phyloP scores from a whole-genome alignment of 1,140 invertebrate genomes.

The Agrilus planipennis region DNA sequence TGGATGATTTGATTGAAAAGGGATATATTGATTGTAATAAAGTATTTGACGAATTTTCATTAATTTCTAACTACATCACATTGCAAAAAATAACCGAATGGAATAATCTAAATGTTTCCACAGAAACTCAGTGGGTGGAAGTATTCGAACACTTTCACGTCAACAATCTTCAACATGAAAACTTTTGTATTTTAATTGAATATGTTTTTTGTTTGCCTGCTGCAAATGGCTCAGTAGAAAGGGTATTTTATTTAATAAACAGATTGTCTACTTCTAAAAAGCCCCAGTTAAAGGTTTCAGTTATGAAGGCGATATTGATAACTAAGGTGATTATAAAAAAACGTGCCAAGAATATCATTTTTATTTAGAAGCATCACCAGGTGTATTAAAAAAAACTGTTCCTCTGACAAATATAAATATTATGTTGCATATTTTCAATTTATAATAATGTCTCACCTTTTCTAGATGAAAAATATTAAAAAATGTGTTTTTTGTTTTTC shows the following conservation, averaged over 20 bases:
- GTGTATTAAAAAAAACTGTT: constrained; percentile 21
- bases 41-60: constrained; percentile 11
- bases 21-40: constrained; percentile 10
- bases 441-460: too few species aligned
- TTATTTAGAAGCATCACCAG: constrained; percentile 19
- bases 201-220: constrained; percentile 15
- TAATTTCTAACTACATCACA: constrained; percentile 11
- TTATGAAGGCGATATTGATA: constrained; percentile 12
- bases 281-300: constrained; percentile 9
- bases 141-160: constrained; percentile 9
- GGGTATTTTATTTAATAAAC: constrained; percentile 14
- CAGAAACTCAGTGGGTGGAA: constrained; percentile 15
- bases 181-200: constrained; percentile 12
- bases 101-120: constrained; percentile 9
- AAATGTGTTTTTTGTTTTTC: too few species aligned
- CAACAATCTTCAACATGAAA: constrained; percentile 8
- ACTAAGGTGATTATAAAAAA: constrained; percentile 14
- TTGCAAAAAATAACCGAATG: constrained; percentile 13
- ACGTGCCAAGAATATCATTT: constrained; percentile 13
- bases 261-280: constrained; percentile 14
- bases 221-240: constrained; percentile 14
- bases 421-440: too few species aligned
- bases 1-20: constrained; percentile 10
- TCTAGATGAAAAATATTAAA: too few species aligned
- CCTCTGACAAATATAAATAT: constrained; percentile 21